These are phyloP conservation scores for Rostratula benghalensis DNA, from an alignment of 2,113 vertebrate genomes.

Conservation along the genomic window DNA sequence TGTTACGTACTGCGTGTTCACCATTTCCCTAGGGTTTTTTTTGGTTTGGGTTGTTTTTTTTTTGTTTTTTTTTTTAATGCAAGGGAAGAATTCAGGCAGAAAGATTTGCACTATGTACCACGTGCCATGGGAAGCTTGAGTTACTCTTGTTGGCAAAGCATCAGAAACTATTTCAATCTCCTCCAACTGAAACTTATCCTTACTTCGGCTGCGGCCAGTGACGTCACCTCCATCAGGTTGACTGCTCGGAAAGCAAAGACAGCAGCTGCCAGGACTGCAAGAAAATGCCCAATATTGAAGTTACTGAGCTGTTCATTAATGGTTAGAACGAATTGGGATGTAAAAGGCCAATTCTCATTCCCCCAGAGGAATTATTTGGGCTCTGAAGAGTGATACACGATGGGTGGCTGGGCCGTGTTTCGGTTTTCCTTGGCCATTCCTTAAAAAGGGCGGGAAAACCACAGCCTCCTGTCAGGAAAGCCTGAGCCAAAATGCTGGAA, in stretches of 20 bases:
- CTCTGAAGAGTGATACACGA: background rate
- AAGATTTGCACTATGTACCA: conserved; percentile 72
- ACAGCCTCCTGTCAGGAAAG: background rate
- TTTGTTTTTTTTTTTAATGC: background rate
- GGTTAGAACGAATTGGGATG: background rate
- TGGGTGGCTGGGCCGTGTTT: background rate
- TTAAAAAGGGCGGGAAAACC: background rate
- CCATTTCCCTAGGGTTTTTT: background rate
- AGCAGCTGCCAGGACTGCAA: conserved; percentile 92
- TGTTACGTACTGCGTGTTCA: background rate
- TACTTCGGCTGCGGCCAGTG: conserved; percentile 96
- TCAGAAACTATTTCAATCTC: conserved; percentile 86
- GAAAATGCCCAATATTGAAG: conserved; percentile 72
- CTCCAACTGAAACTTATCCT: conserved; percentile 76
- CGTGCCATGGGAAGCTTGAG: conserved; percentile 74
- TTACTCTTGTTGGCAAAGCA: conserved; percentile 76
- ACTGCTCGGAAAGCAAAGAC: conserved; percentile 97
- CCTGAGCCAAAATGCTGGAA: background rate
- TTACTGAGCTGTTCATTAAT: conserved; percentile 32
- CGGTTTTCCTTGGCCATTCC: background rate
- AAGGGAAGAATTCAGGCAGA: conserved; percentile 42
- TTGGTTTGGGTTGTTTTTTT: too few species aligned
- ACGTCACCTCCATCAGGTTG: conserved; percentile 99
- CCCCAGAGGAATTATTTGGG: background rate
- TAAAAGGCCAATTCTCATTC: background rate